Evolutionary conservation across 2,113 vertebrate species (phyloP).

Genomic region (Cyprinodon brontotheroides): DNA sequence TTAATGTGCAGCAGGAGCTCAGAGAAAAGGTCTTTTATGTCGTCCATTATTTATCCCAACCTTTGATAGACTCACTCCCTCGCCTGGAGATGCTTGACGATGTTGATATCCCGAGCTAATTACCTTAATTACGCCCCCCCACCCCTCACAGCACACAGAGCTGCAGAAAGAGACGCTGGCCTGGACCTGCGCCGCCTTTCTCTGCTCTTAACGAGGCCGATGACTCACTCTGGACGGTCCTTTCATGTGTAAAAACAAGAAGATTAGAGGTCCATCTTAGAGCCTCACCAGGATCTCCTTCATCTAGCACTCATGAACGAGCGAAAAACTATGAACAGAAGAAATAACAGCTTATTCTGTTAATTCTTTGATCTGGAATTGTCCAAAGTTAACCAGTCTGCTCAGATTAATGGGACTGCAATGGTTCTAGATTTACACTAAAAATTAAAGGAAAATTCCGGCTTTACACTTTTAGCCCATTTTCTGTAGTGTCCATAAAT

Average conservation of each 20-base stretch:
- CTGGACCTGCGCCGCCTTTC: constrained; percentile 16
- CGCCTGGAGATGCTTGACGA: constrained; percentile 36
- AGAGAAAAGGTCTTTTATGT: constrained; percentile 27
- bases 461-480: too few species aligned
- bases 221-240: constrained; percentile 23
- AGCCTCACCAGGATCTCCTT: not conserved
- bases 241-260: not conserved
- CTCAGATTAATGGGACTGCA: not conserved
- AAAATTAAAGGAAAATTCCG: too few species aligned
- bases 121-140: constrained; percentile 49
- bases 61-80: constrained; percentile 45
- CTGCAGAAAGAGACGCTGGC: not conserved
- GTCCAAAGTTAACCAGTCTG: rapidly evolving
- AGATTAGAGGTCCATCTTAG: not conserved
- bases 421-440: not conserved
- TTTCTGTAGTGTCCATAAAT: too few species aligned
- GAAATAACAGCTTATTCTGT: too few species aligned
- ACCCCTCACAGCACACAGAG: constrained; percentile 12
- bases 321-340: too few species aligned
- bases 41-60: constrained; percentile 57
- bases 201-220: constrained; percentile 28
- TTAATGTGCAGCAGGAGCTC: constrained; percentile 1
- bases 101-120: constrained; percentile 61
- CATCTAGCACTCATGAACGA: too few species aligned
- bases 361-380: not conserved